These are phyloP conservation scores for Styela clava DNA, from an alignment of 23 tunicate species.

Conservation along the genomic window DNA sequence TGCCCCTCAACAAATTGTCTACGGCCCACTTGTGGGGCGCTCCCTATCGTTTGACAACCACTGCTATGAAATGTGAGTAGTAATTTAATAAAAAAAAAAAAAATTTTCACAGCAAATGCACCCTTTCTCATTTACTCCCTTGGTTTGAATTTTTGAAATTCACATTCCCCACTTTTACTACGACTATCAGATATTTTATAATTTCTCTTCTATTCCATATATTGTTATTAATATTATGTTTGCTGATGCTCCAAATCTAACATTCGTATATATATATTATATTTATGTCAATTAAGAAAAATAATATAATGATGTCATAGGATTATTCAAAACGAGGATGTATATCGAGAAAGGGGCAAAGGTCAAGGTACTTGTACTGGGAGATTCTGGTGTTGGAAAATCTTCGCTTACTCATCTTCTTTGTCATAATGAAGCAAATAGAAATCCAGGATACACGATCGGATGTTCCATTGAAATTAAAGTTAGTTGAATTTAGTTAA, in stretches of 20 bases:
- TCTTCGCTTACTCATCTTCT: constrained; percentile 80
- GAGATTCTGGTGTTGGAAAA: constrained; percentile 94
- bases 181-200: background rate
- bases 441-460: constrained; percentile 84
- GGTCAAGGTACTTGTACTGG: constrained; percentile 80
- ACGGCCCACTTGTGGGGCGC: no score
- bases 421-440: constrained; percentile 55
- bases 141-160: background rate
- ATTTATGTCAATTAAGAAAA: constrained; percentile 11
- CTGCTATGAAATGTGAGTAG: no score
- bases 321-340: background rate
- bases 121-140: no score
- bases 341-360: constrained; percentile 54
- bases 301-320: background rate
- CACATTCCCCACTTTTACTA: background rate
- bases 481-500: constrained; percentile 29
- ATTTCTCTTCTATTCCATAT: background rate
- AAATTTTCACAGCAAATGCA: no score
- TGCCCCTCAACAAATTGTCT: no score
- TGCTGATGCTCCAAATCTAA: background rate
- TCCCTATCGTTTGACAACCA: no score
- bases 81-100: no score
- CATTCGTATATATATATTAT: background rate
- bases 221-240: no score
- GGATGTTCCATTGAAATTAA: constrained; percentile 84